phyloP scores from a whole-genome alignment of 2,888 invertebrate genomes.

The Trissoscelio sp. region DNA sequence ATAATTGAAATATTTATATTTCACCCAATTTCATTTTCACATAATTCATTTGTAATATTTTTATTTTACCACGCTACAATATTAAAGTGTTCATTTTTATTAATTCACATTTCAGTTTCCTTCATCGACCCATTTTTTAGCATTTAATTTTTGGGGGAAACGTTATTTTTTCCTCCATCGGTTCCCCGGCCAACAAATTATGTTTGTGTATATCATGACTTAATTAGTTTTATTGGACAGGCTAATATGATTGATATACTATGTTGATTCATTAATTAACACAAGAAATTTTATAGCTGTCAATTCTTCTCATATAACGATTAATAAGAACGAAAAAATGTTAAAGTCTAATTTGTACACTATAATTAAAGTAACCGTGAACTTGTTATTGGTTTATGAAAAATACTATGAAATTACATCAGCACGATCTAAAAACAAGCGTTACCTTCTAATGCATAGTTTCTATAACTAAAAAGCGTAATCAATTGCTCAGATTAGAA shows the following conservation, averaged over 20 bases:
- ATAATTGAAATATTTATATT: too few relatives aligned
- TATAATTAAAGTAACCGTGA: slow-evolving; percentile 49
- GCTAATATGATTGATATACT: not conserved
- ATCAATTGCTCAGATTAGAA: slow-evolving; percentile 13
- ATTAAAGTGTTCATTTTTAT: too few relatives aligned
- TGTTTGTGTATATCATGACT: too few relatives aligned
- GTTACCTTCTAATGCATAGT: not conserved
- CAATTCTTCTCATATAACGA: slow-evolving; percentile 15
- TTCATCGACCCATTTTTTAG: too few relatives aligned
- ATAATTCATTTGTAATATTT: too few relatives aligned
- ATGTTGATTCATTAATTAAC: slow-evolving; percentile 6
- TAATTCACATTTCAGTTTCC: too few relatives aligned
- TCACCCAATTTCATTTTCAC: too few relatives aligned
- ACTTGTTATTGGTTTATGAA: slow-evolving; percentile 52
- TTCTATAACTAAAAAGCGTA: slow-evolving; percentile 27
- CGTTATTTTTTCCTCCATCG: too few relatives aligned
- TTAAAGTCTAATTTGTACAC: slow-evolving; percentile 8
- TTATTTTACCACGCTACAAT: too few relatives aligned
- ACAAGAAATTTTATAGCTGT: slow-evolving; percentile 42
- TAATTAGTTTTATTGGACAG: too few relatives aligned
- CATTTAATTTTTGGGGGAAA: too few relatives aligned
- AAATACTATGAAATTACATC: slow-evolving; percentile 53
- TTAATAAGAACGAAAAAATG: slow-evolving; percentile 3
- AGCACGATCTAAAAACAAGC: slow-evolving; percentile 23
- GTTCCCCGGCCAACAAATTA: too few relatives aligned